Percentiles rank a stretch among this genome's conserved stretches.
Evolutionary conservation across 1,140 invertebrate species (phyloP).

Genomic region (Drosophila tsacasi): DNA sequence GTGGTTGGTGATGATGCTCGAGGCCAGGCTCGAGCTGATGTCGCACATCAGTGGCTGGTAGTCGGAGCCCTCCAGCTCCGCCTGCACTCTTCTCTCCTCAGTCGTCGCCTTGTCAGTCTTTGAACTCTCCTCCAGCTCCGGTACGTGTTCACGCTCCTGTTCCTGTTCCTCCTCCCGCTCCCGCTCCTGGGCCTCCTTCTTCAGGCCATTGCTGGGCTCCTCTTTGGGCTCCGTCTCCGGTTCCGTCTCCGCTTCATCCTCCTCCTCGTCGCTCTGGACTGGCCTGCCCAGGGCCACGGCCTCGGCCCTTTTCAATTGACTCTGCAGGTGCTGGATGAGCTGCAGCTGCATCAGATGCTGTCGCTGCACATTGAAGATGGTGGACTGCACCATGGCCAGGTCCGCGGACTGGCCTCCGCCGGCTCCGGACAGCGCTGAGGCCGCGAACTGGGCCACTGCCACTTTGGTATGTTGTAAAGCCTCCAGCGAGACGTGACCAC

Average conservation of each 20-base stretch:
- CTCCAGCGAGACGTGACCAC: slow-evolving; percentile 89
- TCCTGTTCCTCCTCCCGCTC: slow-evolving; percentile 3
- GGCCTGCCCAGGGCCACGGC: slow-evolving; percentile 57
- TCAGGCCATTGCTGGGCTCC: slow-evolving; percentile 14
- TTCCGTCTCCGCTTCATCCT: slow-evolving; percentile 26
- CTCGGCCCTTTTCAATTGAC: slow-evolving; percentile 88
- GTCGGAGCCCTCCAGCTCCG: slow-evolving; percentile 24
- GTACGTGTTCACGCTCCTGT: background rate
- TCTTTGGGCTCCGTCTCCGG: slow-evolving; percentile 17
- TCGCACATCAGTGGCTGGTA: slow-evolving; percentile 74
- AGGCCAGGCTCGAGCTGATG: slow-evolving; percentile 90
- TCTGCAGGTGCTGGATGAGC: slow-evolving; percentile 95
- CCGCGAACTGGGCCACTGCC: slow-evolving; percentile 96
- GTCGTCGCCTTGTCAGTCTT: slow-evolving; percentile 61
- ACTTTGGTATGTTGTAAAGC: slow-evolving; percentile 93
- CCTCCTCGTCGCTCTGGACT: slow-evolving; percentile 32
- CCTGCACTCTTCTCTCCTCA: slow-evolving; percentile 12
- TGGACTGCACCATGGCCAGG: slow-evolving; percentile 93
- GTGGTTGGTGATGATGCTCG: slow-evolving; percentile 94
- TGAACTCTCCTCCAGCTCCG: slow-evolving; percentile 59
- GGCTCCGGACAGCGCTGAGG: slow-evolving; percentile 88
- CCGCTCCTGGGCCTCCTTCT: background rate
- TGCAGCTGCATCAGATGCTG: slow-evolving; percentile 97
- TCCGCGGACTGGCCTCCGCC: slow-evolving; percentile 89
- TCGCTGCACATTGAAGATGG: slow-evolving; percentile 95